phyloP scores from a whole-genome alignment of 2,797 vertebrate genomes.

The Erethizon dorsatum region DNA sequence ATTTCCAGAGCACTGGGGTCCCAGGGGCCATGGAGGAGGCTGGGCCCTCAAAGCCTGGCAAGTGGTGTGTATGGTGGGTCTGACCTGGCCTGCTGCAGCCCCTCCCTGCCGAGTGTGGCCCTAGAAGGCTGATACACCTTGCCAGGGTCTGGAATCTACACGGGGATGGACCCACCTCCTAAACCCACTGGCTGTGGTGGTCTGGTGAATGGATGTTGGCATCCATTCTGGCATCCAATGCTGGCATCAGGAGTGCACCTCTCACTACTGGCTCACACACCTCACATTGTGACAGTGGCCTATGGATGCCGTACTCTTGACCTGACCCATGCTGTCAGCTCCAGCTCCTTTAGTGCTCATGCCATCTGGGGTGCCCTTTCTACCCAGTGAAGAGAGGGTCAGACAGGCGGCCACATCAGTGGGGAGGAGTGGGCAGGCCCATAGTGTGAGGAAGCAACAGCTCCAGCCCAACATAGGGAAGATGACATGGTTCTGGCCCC shows the following conservation, averaged over 20 bases:
- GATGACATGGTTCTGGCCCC: neutral
- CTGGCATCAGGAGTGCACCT: neutral
- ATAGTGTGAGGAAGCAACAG: neutral
- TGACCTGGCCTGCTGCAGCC: neutral
- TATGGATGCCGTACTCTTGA: no score
- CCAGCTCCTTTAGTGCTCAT: neutral
- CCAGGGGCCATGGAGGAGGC: neutral
- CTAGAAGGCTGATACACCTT: neutral
- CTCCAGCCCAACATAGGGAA: neutral
- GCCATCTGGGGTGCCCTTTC: neutral
- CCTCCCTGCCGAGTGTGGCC: neutral
- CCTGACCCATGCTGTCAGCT: neutral
- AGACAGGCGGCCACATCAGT: neutral
- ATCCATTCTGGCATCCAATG: neutral
- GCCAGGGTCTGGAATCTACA: neutral
- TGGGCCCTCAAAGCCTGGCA: neutral
- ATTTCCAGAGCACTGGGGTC: rapidly evolving
- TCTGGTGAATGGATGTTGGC: neutral
- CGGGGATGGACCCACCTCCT: neutral
- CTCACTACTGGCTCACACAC: neutral
- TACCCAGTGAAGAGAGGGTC: neutral
- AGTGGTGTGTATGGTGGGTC: neutral
- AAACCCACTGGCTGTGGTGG: neutral
- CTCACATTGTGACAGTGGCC: neutral
- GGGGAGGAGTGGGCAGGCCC: neutral